Percentiles rank a stretch among this genome's conserved stretches.
Evolutionary conservation across 2,888 invertebrate genomes (phyloP).

Genomic region (Ecliptopera silaceata): DNA sequence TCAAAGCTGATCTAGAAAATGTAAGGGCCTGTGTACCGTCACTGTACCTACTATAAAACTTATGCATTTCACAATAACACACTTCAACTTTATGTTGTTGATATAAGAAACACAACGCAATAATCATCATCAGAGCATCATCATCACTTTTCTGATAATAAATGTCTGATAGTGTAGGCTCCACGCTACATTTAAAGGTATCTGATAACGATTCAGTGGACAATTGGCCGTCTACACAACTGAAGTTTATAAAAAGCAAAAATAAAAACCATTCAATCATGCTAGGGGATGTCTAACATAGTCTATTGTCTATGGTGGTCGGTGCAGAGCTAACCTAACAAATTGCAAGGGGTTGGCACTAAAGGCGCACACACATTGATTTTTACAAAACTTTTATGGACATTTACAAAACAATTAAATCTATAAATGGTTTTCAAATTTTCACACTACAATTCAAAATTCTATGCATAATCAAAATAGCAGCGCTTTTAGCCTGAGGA

Average conservation of each 20-base stretch:
- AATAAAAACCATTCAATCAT: constrained; percentile 12
- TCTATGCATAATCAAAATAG: too few relatives aligned
- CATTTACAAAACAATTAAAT: too few relatives aligned
- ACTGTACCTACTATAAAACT: too few relatives aligned
- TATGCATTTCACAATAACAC: too few relatives aligned
- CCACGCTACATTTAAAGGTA: not conserved
- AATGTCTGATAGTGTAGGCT: not conserved
- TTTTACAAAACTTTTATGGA: constrained; percentile 20
- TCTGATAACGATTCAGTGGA: not conserved
- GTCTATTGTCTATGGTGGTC: constrained; percentile 7
- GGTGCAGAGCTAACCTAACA: constrained; percentile 30
- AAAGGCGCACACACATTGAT: constrained; percentile 18
- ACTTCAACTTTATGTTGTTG: too few relatives aligned
- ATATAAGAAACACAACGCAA: too few relatives aligned
- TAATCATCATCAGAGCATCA: too few relatives aligned
- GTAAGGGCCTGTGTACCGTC: not conserved
- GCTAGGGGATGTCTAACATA: constrained; percentile 3
- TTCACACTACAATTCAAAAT: too few relatives aligned
- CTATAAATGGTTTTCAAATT: too few relatives aligned
- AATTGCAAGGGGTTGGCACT: constrained; percentile 31
- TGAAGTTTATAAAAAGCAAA: constrained; percentile 20
- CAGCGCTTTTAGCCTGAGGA: too few relatives aligned
- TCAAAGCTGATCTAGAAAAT: constrained; percentile 5
- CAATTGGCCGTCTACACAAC: not conserved
- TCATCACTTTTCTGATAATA: too few relatives aligned